Evolutionary conservation across 2,113 vertebrate species (phyloP).

Genomic region (Caranx melampygus): DNA sequence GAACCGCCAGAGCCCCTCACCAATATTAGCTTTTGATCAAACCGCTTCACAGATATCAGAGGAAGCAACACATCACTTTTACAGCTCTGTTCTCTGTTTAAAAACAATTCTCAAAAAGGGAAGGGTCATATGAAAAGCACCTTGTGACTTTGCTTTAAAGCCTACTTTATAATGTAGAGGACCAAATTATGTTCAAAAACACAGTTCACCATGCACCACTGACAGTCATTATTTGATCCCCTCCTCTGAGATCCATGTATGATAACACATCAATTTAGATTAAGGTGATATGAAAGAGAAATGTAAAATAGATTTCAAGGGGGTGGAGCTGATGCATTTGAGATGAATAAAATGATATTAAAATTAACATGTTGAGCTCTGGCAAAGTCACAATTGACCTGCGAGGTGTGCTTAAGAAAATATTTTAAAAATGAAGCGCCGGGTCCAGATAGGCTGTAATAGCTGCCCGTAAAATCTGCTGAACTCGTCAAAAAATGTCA

Average conservation of each 20-base stretch:
- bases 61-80: slow-evolving; percentile 75
- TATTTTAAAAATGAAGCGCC: slow-evolving; percentile 18
- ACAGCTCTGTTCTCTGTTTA: slow-evolving; percentile 61
- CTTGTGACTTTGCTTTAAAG: slow-evolving; percentile 72
- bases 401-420: slow-evolving; percentile 58
- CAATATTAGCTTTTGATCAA: slow-evolving; percentile 72
- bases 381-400: slow-evolving; percentile 60
- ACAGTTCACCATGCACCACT: slow-evolving; percentile 63
- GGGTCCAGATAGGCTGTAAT: slow-evolving; percentile 19
- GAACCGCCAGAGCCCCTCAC: slow-evolving; percentile 41
- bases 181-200: slow-evolving; percentile 77
- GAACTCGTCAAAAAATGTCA: slow-evolving; percentile 44
- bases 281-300: slow-evolving; percentile 80
- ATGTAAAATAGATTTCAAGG: slow-evolving; percentile 70
- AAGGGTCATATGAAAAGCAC: slow-evolving; percentile 77
- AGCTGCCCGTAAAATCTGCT: slow-evolving; percentile 47
- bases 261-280: slow-evolving; percentile 81
- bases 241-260: slow-evolving; percentile 72
- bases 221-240: slow-evolving; percentile 73
- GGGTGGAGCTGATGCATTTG: slow-evolving; percentile 66
- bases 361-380: slow-evolving; percentile 61
- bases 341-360: slow-evolving; percentile 71
- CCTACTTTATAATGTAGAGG: slow-evolving; percentile 72
- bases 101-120: slow-evolving; percentile 64
- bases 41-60: slow-evolving; percentile 63